These are phyloP conservation scores for Pediacus dermestoides DNA, from an alignment of 2,888 invertebrate species.

Conservation along the genomic window DNA sequence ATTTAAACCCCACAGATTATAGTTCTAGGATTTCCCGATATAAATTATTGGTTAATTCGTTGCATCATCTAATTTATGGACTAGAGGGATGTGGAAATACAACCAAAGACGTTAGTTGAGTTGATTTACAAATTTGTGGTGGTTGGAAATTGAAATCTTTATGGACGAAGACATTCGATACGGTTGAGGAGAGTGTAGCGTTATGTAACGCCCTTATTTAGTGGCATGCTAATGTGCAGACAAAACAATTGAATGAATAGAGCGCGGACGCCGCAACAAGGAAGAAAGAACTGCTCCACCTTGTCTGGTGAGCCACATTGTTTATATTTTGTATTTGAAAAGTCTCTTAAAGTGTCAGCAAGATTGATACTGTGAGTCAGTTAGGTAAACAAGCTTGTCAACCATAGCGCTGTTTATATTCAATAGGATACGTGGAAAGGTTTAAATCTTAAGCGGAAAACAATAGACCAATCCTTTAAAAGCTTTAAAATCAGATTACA, in stretches of 20 bases:
- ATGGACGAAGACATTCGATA: conserved; percentile 1
- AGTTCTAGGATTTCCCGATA: too few relatives aligned
- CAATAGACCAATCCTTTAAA: conserved; percentile 2
- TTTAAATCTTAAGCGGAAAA: conserved; percentile 2
- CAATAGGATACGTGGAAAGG: conserved; percentile 2
- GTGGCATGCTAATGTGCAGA: conserved; percentile 17
- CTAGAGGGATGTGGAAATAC: too few relatives aligned
- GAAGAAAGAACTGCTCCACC: not conserved
- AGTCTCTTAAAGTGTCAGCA: conserved; percentile 24
- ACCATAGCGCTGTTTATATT: conserved; percentile 1
- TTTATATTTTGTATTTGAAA: conserved; percentile 4
- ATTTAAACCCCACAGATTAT: too few relatives aligned
- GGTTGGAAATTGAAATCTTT: too few relatives aligned
- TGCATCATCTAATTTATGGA: too few relatives aligned
- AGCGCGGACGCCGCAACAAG: too few relatives aligned
- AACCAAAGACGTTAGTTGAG: too few relatives aligned
- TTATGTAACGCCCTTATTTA: conserved; percentile 18
- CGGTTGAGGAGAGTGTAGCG: conserved; percentile 8
- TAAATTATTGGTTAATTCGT: too few relatives aligned
- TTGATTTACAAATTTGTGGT: too few relatives aligned
- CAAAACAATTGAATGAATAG: conserved; percentile 15
- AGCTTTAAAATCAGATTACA: conserved; percentile 1
- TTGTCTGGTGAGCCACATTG: not conserved
- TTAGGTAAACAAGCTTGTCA: conserved; percentile 6
- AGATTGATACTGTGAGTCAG: conserved; percentile 26